Percentiles rank a stretch among this genome's conserved stretches.
Conservation (phyloP, 2,797 vertebrate genomes). For the Danio kyathit region DNA sequence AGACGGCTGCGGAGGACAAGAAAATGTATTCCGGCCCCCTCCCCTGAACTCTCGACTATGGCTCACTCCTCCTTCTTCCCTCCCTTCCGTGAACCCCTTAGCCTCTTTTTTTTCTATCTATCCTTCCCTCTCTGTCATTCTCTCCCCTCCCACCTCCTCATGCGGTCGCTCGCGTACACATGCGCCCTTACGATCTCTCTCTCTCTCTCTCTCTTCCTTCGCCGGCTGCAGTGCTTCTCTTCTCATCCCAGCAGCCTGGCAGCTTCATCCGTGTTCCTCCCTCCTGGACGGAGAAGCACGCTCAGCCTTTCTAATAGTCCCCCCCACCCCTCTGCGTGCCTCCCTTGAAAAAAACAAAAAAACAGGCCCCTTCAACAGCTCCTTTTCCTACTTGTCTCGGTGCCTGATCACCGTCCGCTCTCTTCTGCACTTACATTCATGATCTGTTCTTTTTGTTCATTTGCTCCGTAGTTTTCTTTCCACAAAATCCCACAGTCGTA, state of each 20-base stretch:
- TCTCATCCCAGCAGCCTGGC: constrained; percentile 43
- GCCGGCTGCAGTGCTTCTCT: constrained; percentile 37
- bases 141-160: constrained; percentile 80
- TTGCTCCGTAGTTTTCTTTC: constrained; percentile 23
- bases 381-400: constrained; percentile 29
- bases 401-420: neutral
- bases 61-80: constrained; percentile 79
- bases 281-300: constrained; percentile 44
- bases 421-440: constrained; percentile 19
- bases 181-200: constrained; percentile 65
- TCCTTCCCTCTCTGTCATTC: constrained; percentile 40
- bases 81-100: constrained; percentile 70
- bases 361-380: constrained; percentile 46
- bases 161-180: constrained; percentile 70
- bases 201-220: constrained; percentile 61
- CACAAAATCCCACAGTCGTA: neutral
- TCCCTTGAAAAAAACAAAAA: constrained; percentile 40
- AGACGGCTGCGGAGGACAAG: constrained; percentile 54
- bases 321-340: constrained; percentile 29
- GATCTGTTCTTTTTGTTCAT: neutral
- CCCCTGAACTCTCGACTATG: constrained; percentile 70
- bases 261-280: constrained; percentile 36
- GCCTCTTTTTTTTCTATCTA: constrained; percentile 51
- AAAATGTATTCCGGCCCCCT: constrained; percentile 73
- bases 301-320: constrained; percentile 39